phyloP scores from a whole-genome alignment of 2,113 vertebrate species.

The Polypterus senegalus region DNA sequence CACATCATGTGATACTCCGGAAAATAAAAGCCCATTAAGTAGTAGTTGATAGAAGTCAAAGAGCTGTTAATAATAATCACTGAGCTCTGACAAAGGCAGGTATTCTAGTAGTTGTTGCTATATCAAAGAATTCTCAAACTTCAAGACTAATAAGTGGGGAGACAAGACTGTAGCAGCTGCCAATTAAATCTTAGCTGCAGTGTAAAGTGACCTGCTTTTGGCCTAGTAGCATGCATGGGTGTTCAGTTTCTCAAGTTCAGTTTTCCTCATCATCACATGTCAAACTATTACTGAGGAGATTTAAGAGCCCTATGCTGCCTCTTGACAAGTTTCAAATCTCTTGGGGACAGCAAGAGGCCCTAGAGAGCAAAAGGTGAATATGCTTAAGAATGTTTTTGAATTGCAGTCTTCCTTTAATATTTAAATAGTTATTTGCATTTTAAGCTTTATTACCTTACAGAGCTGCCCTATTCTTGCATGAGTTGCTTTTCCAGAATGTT shows the following conservation, averaged over 20 bases:
- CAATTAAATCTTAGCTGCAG: constrained; percentile 9
- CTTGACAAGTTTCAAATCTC: too few species aligned
- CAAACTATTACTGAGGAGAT: too few species aligned
- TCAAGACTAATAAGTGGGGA: background rate
- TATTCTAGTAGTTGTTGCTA: too few species aligned
- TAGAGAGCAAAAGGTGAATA: too few species aligned
- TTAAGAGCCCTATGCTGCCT: too few species aligned
- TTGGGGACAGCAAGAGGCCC: too few species aligned
- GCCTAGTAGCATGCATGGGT: background rate
- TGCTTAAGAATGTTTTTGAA: too few species aligned
- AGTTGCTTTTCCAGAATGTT: constrained; percentile 87
- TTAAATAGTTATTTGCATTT: background rate
- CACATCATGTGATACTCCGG: background rate
- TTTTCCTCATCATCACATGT: background rate
- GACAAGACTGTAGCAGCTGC: background rate
- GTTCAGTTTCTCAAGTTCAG: constrained; percentile 1
- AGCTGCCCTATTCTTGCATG: constrained; percentile 91
- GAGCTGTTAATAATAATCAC: too few species aligned
- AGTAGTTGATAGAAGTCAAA: too few species aligned
- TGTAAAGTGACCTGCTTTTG: constrained; percentile 7
- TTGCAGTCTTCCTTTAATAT: too few species aligned
- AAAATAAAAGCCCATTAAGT: background rate
- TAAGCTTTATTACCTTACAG: constrained; percentile 73
- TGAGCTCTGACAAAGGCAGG: too few species aligned
- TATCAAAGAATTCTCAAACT: background rate